Percentiles rank a stretch among this genome's conserved stretches.
phyloP scores from a whole-genome alignment of 2,888 invertebrate genomes.

The Drosophila niveifrons region DNA sequence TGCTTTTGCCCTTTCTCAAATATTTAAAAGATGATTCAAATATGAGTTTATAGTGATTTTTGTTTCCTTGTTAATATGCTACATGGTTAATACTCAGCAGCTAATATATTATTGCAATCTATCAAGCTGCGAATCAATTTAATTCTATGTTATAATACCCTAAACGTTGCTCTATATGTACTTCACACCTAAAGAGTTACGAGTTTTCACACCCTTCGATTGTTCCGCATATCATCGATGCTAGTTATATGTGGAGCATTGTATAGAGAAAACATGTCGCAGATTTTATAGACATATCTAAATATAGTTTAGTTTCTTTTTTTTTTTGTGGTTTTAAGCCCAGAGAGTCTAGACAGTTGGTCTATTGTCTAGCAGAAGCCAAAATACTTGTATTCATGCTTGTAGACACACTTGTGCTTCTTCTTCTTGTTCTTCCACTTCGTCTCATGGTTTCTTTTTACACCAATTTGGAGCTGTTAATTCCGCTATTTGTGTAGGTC shows the following conservation, averaged over 20 bases:
- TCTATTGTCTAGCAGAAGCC: conserved; percentile 11
- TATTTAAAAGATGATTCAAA: too few species aligned
- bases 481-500: conserved; percentile 57
- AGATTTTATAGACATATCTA: conserved; percentile 11
- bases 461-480: conserved; percentile 51
- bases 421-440: not conserved
- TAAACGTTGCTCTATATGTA: not conserved
- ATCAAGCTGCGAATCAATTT: not conserved
- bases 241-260: not conserved
- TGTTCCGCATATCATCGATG: not conserved
- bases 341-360: conserved; percentile 31
- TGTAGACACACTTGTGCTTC: not conserved
- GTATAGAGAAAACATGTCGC: conserved; percentile 6
- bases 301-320: conserved; percentile 9
- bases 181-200: not conserved
- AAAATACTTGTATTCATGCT: not conserved
- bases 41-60: too few species aligned
- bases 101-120: not conserved
- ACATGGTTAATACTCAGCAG: not conserved
- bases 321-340: conserved; percentile 18
- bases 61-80: too few species aligned
- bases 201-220: not conserved
- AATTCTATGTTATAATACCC: not conserved
- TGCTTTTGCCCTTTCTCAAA: too few species aligned
- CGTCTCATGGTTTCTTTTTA: not conserved